Evolutionary conservation across 1,140 invertebrate species (phyloP), one percentile per base, ranked within the genome.

Genomic region (Drosophila malerkotliana): DNA sequence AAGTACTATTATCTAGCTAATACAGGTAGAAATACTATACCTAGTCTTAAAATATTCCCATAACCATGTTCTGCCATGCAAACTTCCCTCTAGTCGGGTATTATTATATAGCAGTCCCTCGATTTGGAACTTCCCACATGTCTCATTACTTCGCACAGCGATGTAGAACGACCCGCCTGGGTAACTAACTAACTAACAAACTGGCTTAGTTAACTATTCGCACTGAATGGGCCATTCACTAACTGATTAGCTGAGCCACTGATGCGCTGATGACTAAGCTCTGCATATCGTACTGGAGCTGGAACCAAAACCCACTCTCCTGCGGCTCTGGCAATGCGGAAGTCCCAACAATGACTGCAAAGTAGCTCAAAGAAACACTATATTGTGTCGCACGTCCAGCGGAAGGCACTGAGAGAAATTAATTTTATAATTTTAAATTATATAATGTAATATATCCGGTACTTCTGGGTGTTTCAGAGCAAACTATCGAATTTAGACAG

Each of bases 131-230:
- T 60, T 61, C 52, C 47, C 71, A 63, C 71, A 74, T 57, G 37
- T 58, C 49, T 32, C 61, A 59, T 82, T 82, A 82, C 39, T 57
- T 51, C 37, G 71, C 69, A 81, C 79, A 61, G 48, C 79, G 62
- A 63, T 75, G 75, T 75, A 72, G 71, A 83, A 78, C 79, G 73
- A 54, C 24, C 24, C 28, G 34, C 21, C 45, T 21, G 21, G 3
- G 2, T 21, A 21, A 21, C 21, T 21, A 21, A 21, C 21, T 21
- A 21, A 21, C 21, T 21, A 21, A 21, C 21, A 28, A 58, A 72
- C 77, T 66, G 51, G 37, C 63, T 68, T 69, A 54, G 28, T 55
- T 63, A 57, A 58, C 48, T 61, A 68, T 48, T 48, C 48, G 32
- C 32, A 26, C n/a, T 24, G 60, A 18, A 37, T 60, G 44, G 48